These are phyloP conservation scores for Acleris cristana DNA, from an alignment of 2,888 invertebrate species.

Conservation along the genomic window DNA sequence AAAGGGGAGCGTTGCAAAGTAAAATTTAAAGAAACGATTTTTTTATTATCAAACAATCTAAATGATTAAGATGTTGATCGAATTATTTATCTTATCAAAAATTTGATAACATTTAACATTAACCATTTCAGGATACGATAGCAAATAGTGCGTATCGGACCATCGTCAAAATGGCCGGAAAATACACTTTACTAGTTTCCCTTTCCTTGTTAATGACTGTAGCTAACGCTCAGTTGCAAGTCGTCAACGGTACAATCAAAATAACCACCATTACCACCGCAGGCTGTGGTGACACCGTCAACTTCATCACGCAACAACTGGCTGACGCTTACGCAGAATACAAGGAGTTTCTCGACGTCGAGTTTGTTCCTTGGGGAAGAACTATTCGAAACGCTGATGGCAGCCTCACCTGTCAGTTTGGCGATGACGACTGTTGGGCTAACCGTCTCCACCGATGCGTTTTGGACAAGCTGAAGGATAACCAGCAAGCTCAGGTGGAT, in stretches of 20 bases:
- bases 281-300: slow-evolving; percentile 64
- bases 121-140: background rate
- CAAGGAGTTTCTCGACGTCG: slow-evolving; percentile 61
- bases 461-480: slow-evolving; percentile 54
- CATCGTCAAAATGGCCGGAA: slow-evolving; percentile 15
- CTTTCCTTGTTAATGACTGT: slow-evolving; percentile 16
- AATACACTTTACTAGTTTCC: slow-evolving; percentile 9
- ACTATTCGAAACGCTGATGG: slow-evolving; percentile 53
- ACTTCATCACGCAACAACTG: slow-evolving; percentile 58
- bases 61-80: slow-evolving; percentile 48
- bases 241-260: slow-evolving; percentile 65
- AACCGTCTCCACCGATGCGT: slow-evolving; percentile 73
- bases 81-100: slow-evolving; percentile 8
- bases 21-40: slow-evolving; percentile 57
- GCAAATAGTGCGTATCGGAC: slow-evolving; percentile 3
- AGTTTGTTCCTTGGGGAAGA: slow-evolving; percentile 76
- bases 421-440: slow-evolving; percentile 67
- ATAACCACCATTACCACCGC: slow-evolving; percentile 64
- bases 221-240: slow-evolving; percentile 46
- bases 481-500: slow-evolving; percentile 61
- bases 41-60: too few relatives aligned
- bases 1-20: slow-evolving; percentile 53
- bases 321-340: slow-evolving; percentile 58
- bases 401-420: slow-evolving; percentile 61
- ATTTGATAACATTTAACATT: background rate